phyloP scores from a whole-genome alignment of 1,140 invertebrate genomes.

The Sitophilus oryzae region DNA sequence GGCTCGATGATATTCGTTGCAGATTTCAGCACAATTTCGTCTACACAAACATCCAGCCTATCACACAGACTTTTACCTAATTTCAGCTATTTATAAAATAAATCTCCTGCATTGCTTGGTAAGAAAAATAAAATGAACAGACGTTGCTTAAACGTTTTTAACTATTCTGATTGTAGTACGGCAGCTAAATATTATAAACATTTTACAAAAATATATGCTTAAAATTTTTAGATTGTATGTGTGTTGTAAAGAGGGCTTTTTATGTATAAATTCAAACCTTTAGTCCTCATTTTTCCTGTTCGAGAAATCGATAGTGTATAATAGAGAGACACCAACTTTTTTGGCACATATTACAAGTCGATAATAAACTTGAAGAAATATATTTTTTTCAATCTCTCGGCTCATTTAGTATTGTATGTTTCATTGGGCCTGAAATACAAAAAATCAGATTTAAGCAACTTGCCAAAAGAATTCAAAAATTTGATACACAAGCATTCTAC shows the following conservation, averaged over 20 bases:
- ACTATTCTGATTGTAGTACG: background rate
- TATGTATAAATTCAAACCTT: conserved; percentile 6
- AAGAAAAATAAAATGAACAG: conserved; percentile 3
- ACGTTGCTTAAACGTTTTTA: conserved; percentile 11
- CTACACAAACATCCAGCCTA: conserved; percentile 6
- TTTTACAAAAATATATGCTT: conserved; percentile 5
- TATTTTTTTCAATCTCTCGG: conserved; percentile 36
- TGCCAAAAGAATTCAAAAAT: conserved; percentile 8
- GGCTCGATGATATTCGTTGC: too few relatives aligned
- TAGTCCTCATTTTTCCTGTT: conserved; percentile 13
- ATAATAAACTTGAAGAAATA: conserved; percentile 19
- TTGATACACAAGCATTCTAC: conserved; percentile 24
- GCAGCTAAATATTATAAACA: background rate
- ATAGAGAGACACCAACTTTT: conserved; percentile 22
- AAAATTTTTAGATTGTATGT: background rate
- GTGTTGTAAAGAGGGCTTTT: background rate
- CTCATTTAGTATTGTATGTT: conserved; percentile 38
- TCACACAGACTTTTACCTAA: conserved; percentile 6
- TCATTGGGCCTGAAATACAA: conserved; percentile 44
- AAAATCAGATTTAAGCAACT: conserved; percentile 29
- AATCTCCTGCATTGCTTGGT: conserved; percentile 25
- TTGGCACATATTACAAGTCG: conserved; percentile 36
- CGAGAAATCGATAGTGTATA: conserved; percentile 11
- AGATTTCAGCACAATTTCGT: conserved; percentile 2
- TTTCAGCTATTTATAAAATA: background rate